Evolutionary conservation across 2,113 vertebrate genomes (phyloP), one percentile per base, ranked within the genome.

Genomic region (Raja brachyura): DNA sequence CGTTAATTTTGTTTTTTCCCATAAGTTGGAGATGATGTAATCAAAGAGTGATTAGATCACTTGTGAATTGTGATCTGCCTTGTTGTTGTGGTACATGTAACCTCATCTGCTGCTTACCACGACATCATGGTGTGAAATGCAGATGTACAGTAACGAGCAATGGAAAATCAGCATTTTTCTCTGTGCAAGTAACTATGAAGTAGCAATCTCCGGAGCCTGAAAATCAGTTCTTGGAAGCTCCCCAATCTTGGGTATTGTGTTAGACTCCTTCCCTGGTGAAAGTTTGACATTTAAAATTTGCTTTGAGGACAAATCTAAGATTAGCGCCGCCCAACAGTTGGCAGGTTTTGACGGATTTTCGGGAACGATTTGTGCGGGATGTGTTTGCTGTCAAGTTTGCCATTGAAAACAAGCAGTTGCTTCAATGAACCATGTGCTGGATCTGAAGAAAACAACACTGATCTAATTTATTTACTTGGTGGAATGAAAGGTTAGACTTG

Each of bases 31-130:
- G n/a, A 31, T n/a, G 5, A 31, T 13, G 56, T 61, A n/a, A 86
- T 25, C 56, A 25, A 31, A 61, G 59, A 16, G 25, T 81, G 56
- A 61, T 9, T 14, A 25, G 28, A 86, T 66, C 59, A 28, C 59
- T 86, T 86, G 13, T 13, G 59, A 88, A 7, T 5, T 66, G 14
- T 31, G 28, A 63, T 31, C 83, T 31, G 14, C 28, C 28, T 63
- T 63, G 16, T 28, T 88, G 31, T 88, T 63, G 83, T 31, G 81
- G 56, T n/a, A 61, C 13, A 5, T n/a, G 61, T 59, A 56, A 86
- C 11, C 81, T 61, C 81, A 86, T 86, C 54, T 86, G 81, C 28
- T 85, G 54, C 61, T 86, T 86, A 86, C 25, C 25, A 59, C n/a
- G 4, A 14, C 28, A 4, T 86, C 25, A 28, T 61, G 2, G 4